Percentiles rank a stretch among this genome's conserved stretches.
Conservation (phyloP, 2,888 invertebrate genomes). For the Hetaerina titia region DNA sequence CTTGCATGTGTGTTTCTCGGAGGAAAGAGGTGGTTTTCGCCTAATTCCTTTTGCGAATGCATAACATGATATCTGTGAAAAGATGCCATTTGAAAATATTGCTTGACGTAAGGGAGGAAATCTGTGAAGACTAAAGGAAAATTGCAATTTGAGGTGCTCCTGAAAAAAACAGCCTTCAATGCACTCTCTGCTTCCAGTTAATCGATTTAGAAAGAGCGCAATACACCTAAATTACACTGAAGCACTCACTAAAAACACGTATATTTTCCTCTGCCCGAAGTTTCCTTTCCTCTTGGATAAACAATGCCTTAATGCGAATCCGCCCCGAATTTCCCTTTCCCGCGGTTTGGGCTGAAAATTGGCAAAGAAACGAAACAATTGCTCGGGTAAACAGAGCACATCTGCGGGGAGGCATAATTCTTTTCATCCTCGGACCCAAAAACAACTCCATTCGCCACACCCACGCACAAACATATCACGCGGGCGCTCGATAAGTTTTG, state of each 20-base stretch:
- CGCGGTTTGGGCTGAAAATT: not conserved
- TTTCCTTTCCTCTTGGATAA: not conserved
- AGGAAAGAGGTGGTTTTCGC: too few relatives aligned
- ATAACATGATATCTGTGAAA: too few relatives aligned
- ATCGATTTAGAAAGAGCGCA: not conserved
- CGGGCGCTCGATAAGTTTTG: not conserved
- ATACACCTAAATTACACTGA: too few relatives aligned
- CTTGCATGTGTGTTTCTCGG: too few relatives aligned
- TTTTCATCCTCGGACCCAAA: not conserved
- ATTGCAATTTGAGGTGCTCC: too few relatives aligned
- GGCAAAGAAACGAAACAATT: not conserved
- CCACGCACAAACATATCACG: constrained; percentile 30
- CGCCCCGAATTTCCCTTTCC: not conserved
- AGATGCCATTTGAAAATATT: not conserved
- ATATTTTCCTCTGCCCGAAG: not conserved
- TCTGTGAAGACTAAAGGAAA: not conserved
- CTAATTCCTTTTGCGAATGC: too few relatives aligned
- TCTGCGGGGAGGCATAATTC: constrained; percentile 13
- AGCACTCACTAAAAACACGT: not conserved
- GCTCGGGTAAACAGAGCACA: constrained; percentile 24
- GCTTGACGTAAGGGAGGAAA: not conserved
- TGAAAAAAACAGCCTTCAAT: too few relatives aligned
- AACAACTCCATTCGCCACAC: not conserved
- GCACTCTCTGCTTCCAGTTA: too few relatives aligned
- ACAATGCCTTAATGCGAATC: not conserved